These are phyloP conservation scores for Lacanobia oleracea DNA, from an alignment of 2,888 invertebrate species.

Conservation along the genomic window DNA sequence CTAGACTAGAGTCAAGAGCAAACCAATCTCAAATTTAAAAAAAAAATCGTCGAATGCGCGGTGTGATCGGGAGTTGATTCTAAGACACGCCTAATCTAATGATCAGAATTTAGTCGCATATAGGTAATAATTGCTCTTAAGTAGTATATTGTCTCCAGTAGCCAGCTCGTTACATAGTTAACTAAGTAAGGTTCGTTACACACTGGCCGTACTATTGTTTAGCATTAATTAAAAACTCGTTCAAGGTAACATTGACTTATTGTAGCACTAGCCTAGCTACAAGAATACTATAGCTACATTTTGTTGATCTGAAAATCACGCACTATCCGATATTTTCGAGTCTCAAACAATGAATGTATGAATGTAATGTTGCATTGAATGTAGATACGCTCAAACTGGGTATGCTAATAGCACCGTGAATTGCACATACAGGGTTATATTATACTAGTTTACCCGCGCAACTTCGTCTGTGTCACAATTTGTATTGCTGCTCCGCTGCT, in stretches of 20 bases:
- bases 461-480: too few relatives aligned
- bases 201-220: constrained; percentile 57
- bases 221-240: constrained; percentile 50
- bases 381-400: background rate
- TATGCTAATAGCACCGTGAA: background rate
- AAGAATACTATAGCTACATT: constrained; percentile 27
- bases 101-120: too few relatives aligned
- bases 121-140: background rate
- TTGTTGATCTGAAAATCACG: background rate
- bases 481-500: too few relatives aligned
- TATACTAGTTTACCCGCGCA: too few relatives aligned
- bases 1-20: too few relatives aligned
- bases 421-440: background rate
- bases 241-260: constrained; percentile 59
- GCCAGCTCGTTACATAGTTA: constrained; percentile 41
- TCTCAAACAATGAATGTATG: background rate
- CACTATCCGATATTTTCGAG: background rate
- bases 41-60: too few relatives aligned
- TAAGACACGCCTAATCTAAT: too few relatives aligned
- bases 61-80: too few relatives aligned
- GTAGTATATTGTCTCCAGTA: constrained; percentile 50
- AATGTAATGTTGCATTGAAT: background rate
- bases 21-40: too few relatives aligned
- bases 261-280: constrained; percentile 11
- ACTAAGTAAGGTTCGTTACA: constrained; percentile 51